Conservation (phyloP, 2,113 vertebrate species). For the Capreolus pygargus region DNA sequence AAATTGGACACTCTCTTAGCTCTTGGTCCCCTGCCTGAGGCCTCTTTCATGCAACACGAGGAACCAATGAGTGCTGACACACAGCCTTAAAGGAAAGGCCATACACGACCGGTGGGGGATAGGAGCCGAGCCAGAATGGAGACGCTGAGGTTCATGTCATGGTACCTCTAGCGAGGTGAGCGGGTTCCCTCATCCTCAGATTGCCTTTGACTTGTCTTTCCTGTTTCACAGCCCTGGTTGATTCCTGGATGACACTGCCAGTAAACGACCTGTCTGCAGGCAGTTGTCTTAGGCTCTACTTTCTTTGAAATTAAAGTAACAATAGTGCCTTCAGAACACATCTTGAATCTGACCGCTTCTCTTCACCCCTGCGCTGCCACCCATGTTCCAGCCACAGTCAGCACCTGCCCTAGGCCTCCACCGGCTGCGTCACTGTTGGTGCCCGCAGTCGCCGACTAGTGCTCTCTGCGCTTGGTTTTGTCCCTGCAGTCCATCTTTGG, state of each 20-base stretch:
- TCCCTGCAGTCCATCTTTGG: not conserved
- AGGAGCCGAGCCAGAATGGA: not conserved
- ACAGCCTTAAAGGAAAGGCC: no score
- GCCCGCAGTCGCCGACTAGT: not conserved
- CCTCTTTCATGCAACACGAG: not conserved
- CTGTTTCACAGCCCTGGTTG: not conserved
- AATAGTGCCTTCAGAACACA: not conserved
- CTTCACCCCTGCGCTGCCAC: accelerated
- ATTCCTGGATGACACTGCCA: not conserved
- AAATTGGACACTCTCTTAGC: not conserved
- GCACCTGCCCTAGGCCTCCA: not conserved
- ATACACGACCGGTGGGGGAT: not conserved
- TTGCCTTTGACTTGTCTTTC: not conserved
- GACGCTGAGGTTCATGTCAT: not conserved
- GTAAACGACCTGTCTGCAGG: not conserved
- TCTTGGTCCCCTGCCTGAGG: not conserved
- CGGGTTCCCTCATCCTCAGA: not conserved
- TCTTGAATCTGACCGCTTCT: not conserved
- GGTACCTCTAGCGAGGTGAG: not conserved
- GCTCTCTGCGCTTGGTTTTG: not conserved
- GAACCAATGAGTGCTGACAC: not conserved
- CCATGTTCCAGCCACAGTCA: not conserved
- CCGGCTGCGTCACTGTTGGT: not conserved
- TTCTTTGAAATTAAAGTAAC: not conserved
- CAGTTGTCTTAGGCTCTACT: not conserved